A percentile compares a stretch with the other conserved stretches of the same genome.
phyloP scores from a whole-genome alignment of 2,888 invertebrate genomes.

The Hemithea aestivaria region DNA sequence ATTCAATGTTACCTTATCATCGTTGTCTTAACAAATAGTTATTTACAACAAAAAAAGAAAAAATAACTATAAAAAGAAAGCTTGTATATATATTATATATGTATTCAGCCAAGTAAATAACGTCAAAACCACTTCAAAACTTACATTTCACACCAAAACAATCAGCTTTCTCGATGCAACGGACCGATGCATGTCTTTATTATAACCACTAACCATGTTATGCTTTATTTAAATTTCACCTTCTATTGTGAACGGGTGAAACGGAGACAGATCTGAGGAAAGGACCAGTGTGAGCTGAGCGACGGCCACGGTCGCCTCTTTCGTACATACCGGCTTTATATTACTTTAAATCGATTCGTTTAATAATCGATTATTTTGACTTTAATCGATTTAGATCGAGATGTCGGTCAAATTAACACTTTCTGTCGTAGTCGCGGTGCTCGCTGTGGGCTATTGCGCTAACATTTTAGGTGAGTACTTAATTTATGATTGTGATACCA shows the following conservation, averaged over 20 bases:
- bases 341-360: constrained; percentile 39
- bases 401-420: constrained; percentile 66
- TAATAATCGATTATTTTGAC: constrained; percentile 29
- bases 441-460: constrained; percentile 52
- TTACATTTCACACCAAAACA: constrained; percentile 13
- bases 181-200: constrained; percentile 65
- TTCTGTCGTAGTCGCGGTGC: constrained; percentile 47
- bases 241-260: constrained; percentile 76
- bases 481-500: not conserved
- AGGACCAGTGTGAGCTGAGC: constrained; percentile 68
- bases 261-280: constrained; percentile 65
- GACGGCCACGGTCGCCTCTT: constrained; percentile 62
- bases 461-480: constrained; percentile 69
- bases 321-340: constrained; percentile 30
- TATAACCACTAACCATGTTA: constrained; percentile 46
- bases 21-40: no score
- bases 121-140: not conserved
- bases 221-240: constrained; percentile 78
- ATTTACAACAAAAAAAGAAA: no score
- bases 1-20: no score
- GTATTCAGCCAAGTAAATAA: no score
- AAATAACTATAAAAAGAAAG: no score
- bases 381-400: constrained; percentile 30
- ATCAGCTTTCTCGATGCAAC: constrained; percentile 69
- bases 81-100: no score